These are phyloP conservation scores for Colostygia pectinataria DNA, from an alignment of 2,888 invertebrate species.

Conservation along the genomic window DNA sequence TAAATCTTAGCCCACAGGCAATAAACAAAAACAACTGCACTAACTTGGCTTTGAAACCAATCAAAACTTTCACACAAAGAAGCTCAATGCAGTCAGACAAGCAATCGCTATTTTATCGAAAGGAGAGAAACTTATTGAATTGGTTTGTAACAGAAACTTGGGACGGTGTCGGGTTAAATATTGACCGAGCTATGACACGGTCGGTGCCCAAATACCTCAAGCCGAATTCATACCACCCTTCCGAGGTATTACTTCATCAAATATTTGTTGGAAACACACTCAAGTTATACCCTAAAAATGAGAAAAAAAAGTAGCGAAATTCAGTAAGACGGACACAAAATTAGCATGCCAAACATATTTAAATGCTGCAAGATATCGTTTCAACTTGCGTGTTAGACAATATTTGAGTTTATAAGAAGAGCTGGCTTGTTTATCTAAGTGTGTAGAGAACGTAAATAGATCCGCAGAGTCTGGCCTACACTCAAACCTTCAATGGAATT, in stretches of 20 bases:
- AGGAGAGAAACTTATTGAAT: constrained; percentile 57
- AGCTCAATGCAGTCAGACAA: constrained; percentile 59
- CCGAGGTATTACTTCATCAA: constrained; percentile 8
- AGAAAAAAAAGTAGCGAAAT: constrained; percentile 17
- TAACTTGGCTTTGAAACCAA: constrained; percentile 59
- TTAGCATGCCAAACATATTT: constrained; percentile 31
- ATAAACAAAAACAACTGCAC: constrained; percentile 42
- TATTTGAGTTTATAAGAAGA: constrained; percentile 26
- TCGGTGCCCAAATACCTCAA: constrained; percentile 31
- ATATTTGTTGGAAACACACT: constrained; percentile 4
- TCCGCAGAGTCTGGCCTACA: constrained; percentile 22
- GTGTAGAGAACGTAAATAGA: constrained; percentile 20
- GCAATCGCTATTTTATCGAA: constrained; percentile 65
- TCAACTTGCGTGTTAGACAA: constrained; percentile 23
- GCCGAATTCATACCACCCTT: constrained; percentile 21
- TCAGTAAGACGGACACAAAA: constrained; percentile 19
- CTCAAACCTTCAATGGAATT: constrained; percentile 39
- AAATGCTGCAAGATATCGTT: constrained; percentile 22
- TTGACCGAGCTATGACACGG: constrained; percentile 42
- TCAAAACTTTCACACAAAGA: constrained; percentile 67
- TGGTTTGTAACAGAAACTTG: constrained; percentile 57
- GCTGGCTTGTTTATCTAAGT: constrained; percentile 12
- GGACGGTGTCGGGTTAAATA: constrained; percentile 51
- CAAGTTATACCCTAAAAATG: not conserved
- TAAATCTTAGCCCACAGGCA: constrained; percentile 9